These are phyloP conservation scores for Hemichromis elongatus DNA, from an alignment of 2,113 vertebrate species.

Conservation along the genomic window DNA sequence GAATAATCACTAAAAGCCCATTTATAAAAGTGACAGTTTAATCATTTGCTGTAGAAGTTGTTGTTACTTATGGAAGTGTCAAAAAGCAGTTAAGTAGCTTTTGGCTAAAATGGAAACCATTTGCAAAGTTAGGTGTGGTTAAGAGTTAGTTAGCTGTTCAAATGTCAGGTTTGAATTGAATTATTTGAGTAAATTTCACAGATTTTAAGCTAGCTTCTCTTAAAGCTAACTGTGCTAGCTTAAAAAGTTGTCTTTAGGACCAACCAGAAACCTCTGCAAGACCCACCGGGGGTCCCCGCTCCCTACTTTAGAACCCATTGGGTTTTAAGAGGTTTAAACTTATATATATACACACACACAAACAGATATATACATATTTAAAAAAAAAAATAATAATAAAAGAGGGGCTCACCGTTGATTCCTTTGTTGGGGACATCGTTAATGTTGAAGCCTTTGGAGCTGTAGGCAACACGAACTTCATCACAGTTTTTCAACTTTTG, in stretches of 20 bases:
- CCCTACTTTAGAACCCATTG: background rate
- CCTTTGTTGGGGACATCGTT: constrained; percentile 87
- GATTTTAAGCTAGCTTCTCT: background rate
- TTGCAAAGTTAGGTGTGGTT: background rate
- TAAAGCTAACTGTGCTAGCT: constrained; percentile 9
- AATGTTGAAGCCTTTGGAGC: constrained; percentile 86
- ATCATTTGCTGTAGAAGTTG: background rate
- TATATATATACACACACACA: no score
- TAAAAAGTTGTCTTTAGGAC: background rate
- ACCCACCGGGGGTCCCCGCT: background rate
- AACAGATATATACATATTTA: no score
- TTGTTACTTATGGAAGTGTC: background rate
- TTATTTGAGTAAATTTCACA: background rate
- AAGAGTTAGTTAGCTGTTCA: background rate
- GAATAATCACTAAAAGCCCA: background rate
- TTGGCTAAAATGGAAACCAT: background rate
- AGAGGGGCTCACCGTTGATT: constrained; percentile 76
- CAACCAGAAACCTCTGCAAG: background rate
- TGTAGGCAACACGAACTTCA: constrained; percentile 82
- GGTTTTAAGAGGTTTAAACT: background rate
- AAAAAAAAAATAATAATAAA: no score
- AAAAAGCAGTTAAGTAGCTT: background rate
- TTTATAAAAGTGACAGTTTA: background rate
- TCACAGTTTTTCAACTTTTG: constrained; percentile 85
- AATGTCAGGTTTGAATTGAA: background rate